Percentiles rank a stretch among this genome's conserved stretches.
These are phyloP conservation scores for Ormyrus rosae DNA, from an alignment of 2,888 invertebrate genomes.

Conservation along the genomic window DNA sequence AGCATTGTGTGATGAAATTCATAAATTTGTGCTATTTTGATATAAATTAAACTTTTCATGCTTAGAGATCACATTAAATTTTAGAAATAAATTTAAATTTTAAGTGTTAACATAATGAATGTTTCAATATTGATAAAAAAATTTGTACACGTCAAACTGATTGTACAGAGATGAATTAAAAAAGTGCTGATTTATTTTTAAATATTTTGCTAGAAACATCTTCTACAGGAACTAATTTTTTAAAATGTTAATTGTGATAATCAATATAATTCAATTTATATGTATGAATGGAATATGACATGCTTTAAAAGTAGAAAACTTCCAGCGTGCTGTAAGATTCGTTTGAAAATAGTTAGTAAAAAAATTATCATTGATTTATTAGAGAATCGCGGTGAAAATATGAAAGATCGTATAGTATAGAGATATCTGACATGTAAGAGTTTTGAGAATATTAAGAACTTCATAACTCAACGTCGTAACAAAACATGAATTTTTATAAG, in stretches of 20 bases:
- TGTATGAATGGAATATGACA: slow-evolving; percentile 15
- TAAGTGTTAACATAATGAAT: not conserved
- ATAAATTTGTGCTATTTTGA: slow-evolving; percentile 28
- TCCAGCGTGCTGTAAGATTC: slow-evolving; percentile 50
- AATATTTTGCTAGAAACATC: too few relatives aligned
- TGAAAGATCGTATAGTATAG: slow-evolving; percentile 46
- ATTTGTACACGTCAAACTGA: too few relatives aligned
- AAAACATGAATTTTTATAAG: slow-evolving; percentile 5
- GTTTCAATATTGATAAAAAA: not conserved
- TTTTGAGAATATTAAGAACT: slow-evolving; percentile 67
- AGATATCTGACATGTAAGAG: slow-evolving; percentile 75
- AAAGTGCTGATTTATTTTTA: too few relatives aligned
- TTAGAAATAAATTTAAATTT: slow-evolving; percentile 2
- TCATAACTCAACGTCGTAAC: slow-evolving; percentile 45
- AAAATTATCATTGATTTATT: not conserved
- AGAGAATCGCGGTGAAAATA: slow-evolving; percentile 36
- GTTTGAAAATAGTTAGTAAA: slow-evolving; percentile 4
- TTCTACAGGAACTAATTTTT: not conserved
- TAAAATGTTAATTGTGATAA: slow-evolving; percentile 8
- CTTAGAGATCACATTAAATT: not conserved
- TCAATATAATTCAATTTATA: not conserved
- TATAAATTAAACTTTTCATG: slow-evolving; percentile 15
- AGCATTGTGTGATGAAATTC: slow-evolving; percentile 48
- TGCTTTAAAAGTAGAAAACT: slow-evolving; percentile 48
- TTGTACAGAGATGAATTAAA: too few relatives aligned